A percentile compares a stretch with the other conserved stretches of the same genome.
Conservation (phyloP, 2,797 vertebrate species). For the Chromobotia macracanthus region DNA sequence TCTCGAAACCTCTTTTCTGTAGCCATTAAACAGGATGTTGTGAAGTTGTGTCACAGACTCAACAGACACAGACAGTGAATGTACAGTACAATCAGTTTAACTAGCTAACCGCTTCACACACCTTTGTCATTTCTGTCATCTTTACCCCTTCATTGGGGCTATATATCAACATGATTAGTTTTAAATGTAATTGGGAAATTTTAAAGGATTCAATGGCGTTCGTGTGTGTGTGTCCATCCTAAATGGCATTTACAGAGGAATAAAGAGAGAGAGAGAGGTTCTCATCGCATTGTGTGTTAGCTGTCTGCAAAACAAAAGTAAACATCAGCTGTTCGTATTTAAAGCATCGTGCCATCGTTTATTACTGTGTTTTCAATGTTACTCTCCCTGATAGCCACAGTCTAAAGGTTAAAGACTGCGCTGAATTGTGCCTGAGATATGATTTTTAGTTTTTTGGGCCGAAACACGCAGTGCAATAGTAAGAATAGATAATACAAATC, state of each 20-base stretch:
- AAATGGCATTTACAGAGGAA: background rate
- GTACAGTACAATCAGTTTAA: conserved; percentile 43
- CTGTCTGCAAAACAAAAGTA: background rate
- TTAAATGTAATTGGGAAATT: background rate
- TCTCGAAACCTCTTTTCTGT: conserved; percentile 36
- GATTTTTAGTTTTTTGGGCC: background rate
- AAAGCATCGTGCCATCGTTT: conserved; percentile 15
- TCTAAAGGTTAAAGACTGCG: background rate
- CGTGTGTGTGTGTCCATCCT: background rate
- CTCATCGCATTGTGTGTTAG: background rate
- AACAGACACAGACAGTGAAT: conserved; percentile 56
- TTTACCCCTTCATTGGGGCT: background rate
- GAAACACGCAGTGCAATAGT: conserved; percentile 15
- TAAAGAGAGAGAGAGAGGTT: background rate
- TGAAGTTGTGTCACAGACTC: too few species aligned
- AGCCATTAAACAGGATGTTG: conserved; percentile 46
- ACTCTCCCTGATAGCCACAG: conserved; percentile 4
- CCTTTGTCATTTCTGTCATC: conserved; percentile 32
- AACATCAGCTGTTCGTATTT: conserved; percentile 16
- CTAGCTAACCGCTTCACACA: conserved; percentile 46
- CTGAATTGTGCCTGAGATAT: background rate
- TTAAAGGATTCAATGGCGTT: background rate
- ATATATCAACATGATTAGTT: conserved; percentile 12
- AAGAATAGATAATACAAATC: conserved; percentile 28
- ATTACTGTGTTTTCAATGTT: background rate